Percentiles rank a stretch among this genome's conserved stretches.
Conservation (phyloP, 2,113 vertebrate species). For the Plestiodon gilberti region DNA sequence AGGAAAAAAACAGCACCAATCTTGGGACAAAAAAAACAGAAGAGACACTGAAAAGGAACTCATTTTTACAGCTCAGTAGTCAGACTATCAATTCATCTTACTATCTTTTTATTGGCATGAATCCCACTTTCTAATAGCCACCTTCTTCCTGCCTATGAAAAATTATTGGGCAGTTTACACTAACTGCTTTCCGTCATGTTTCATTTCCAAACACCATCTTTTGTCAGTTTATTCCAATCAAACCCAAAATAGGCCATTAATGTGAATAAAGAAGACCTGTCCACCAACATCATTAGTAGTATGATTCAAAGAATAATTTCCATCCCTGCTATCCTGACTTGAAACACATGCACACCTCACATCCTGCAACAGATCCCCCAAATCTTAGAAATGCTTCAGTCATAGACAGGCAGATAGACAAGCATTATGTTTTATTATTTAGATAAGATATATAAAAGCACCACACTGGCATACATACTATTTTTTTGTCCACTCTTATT, state of each 20-base stretch:
- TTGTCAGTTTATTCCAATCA: constrained; percentile 67
- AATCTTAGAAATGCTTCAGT: not conserved
- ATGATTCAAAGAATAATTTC: constrained; percentile 49
- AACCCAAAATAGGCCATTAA: constrained; percentile 65
- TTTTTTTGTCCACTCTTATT: not conserved
- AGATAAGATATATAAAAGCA: not conserved
- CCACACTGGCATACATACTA: not conserved
- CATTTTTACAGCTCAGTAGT: constrained; percentile 49
- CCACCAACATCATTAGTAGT: constrained; percentile 50
- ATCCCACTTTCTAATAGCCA: constrained; percentile 36
- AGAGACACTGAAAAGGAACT: not conserved
- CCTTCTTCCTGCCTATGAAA: constrained; percentile 62
- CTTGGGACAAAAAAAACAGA: not conserved
- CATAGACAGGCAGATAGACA: not conserved
- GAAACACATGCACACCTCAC: not conserved
- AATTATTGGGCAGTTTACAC: constrained; percentile 71
- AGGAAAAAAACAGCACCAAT: not conserved
- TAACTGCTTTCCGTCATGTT: constrained; percentile 67
- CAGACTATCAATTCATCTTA: constrained; percentile 54
- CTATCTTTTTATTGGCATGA: constrained; percentile 63
- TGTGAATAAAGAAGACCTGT: constrained; percentile 50
- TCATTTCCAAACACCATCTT: constrained; percentile 72
- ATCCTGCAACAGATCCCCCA: not conserved
- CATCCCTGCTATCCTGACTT: constrained; percentile 7
- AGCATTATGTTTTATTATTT: not conserved